Evolutionary conservation across 2,888 invertebrate genomes (phyloP).

Genomic region (Cetonia aurata): DNA sequence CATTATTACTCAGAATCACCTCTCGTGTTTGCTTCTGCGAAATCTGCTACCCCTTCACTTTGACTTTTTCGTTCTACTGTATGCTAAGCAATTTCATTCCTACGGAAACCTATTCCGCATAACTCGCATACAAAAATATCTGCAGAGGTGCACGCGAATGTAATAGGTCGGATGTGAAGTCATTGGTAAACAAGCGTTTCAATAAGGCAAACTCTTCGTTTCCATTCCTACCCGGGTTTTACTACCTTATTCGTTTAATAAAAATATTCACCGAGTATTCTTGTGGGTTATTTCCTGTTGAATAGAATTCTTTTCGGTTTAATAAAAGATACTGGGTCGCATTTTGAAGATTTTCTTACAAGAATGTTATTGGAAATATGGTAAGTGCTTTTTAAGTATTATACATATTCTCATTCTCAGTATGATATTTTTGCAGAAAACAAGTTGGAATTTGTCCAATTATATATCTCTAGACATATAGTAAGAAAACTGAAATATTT

Average conservation of each 20-base stretch:
- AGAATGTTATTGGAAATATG: too few species aligned
- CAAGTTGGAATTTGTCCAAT: too few species aligned
- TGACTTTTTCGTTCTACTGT: slow-evolving; percentile 8
- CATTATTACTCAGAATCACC: too few species aligned
- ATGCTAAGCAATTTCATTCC: slow-evolving; percentile 23
- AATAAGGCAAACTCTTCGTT: slow-evolving; percentile 29
- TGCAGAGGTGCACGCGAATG: slow-evolving; percentile 17
- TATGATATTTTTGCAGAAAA: too few species aligned
- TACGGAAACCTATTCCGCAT: slow-evolving; percentile 17
- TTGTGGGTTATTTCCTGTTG: background rate
- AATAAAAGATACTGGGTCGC: slow-evolving; percentile 2
- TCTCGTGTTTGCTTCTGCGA: too few species aligned
- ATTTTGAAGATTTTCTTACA: too few species aligned
- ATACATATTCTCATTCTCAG: too few species aligned
- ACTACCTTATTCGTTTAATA: slow-evolving; percentile 23
- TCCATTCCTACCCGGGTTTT: background rate
- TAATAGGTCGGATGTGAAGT: slow-evolving; percentile 27
- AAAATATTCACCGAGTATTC: slow-evolving; percentile 26
- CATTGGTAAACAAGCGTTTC: slow-evolving; percentile 38
- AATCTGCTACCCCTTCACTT: background rate
- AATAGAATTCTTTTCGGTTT: background rate
- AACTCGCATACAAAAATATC: slow-evolving; percentile 28
- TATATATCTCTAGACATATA: too few species aligned
- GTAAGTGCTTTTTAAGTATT: too few species aligned
- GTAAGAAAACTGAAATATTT: too few species aligned